Evolutionary conservation across 2,113 vertebrate genomes (phyloP).

Genomic region (Mirounga angustirostris): DNA sequence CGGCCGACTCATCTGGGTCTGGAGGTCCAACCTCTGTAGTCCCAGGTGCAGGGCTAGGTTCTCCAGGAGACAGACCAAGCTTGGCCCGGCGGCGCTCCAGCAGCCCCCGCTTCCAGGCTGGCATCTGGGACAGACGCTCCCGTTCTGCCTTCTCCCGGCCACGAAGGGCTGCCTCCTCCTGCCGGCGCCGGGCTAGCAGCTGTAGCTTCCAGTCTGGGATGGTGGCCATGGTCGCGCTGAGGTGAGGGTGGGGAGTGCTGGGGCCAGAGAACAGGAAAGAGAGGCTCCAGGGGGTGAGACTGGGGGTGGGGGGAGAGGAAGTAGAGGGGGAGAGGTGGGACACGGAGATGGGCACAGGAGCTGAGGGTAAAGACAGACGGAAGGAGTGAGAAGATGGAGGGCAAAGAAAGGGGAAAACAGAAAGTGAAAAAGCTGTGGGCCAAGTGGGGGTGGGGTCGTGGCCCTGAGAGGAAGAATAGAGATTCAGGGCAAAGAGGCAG

Average conservation of each 20-base stretch:
- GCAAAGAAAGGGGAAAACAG: background rate
- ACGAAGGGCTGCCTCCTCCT: constrained; percentile 91
- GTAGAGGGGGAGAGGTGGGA: background rate
- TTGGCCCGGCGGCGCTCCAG: constrained; percentile 92
- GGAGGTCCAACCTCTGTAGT: constrained; percentile 68
- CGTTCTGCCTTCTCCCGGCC: constrained; percentile 90
- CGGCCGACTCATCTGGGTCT: constrained; percentile 79
- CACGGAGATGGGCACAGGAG: background rate
- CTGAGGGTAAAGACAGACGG: background rate
- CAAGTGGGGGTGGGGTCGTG: background rate
- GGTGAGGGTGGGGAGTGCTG: constrained; percentile 31
- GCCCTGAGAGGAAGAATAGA: background rate
- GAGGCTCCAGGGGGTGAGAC: background rate
- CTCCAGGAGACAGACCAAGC: constrained; percentile 85
- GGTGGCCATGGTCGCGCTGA: constrained; percentile 79
- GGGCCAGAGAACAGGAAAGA: constrained; percentile 54
- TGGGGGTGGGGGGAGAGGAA: background rate
- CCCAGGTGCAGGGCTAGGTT: constrained; percentile 65
- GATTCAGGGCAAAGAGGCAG: constrained; percentile 3
- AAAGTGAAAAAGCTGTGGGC: background rate
- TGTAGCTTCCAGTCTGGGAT: constrained; percentile 95
- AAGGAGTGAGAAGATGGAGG: background rate
- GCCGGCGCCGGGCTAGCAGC: constrained; percentile 91
- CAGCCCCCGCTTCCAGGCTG: constrained; percentile 94
- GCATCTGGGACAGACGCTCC: constrained; percentile 92